These are phyloP conservation scores for Orycteropus afer DNA, from an alignment of 2,113 vertebrate genomes.

Conservation along the genomic window DNA sequence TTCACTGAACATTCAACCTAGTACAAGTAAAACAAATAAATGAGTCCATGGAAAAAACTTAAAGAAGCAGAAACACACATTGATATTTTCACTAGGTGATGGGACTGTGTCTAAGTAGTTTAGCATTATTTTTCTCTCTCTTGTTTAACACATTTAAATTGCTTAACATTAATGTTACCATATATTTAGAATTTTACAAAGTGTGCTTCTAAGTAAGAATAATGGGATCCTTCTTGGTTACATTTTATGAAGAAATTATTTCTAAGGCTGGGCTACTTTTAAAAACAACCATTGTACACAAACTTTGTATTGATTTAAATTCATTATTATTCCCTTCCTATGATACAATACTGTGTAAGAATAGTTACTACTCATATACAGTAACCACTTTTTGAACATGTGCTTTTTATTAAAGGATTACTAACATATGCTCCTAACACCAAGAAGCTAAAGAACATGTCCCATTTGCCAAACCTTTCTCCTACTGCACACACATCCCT, in stretches of 20 bases:
- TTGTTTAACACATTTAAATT: slow-evolving; percentile 14
- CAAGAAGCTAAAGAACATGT: slow-evolving; percentile 55
- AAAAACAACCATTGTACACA: not conserved
- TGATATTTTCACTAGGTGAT: not conserved
- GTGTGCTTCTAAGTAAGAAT: not conserved
- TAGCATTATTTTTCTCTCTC: not conserved
- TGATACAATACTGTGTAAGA: slow-evolving; percentile 51
- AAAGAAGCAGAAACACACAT: not conserved
- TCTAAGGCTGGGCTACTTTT: not conserved
- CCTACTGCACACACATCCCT: slow-evolving; percentile 60
- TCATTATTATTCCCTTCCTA: slow-evolving; percentile 29
- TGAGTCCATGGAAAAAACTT: not conserved
- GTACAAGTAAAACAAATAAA: slow-evolving; percentile 10
- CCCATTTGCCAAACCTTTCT: slow-evolving; percentile 72
- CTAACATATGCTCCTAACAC: slow-evolving; percentile 58
- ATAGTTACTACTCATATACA: slow-evolving; percentile 55
- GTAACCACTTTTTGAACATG: slow-evolving; percentile 58
- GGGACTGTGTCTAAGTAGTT: not conserved
- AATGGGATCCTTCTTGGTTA: not conserved
- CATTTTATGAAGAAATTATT: not conserved
- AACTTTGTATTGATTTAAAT: not conserved
- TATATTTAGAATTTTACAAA: slow-evolving; percentile 26
- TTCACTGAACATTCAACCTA: not conserved
- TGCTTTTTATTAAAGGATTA: slow-evolving; percentile 67
- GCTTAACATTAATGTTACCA: slow-evolving; percentile 16